Evolutionary conservation across 2,113 vertebrate species (phyloP).

Genomic region (Polyodon spathula): DNA sequence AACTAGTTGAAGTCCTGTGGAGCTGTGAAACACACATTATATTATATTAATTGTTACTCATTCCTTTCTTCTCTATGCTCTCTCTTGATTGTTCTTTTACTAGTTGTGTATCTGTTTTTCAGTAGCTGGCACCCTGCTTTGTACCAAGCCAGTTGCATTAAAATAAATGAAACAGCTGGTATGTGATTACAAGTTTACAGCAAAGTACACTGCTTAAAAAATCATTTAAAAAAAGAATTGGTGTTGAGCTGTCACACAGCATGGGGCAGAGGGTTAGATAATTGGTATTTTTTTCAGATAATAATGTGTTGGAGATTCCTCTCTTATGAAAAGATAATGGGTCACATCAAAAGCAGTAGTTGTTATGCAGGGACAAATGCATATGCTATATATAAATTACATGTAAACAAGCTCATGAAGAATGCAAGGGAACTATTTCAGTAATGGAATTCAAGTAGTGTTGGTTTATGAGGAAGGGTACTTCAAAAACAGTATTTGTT

Average conservation of each 20-base stretch:
- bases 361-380: slow-evolving; percentile 6
- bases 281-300: slow-evolving; percentile 45
- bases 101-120: slow-evolving; percentile 56
- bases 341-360: slow-evolving; percentile 9
- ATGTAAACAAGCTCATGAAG: neutral
- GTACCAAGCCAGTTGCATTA: slow-evolving; percentile 43
- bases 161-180: slow-evolving; percentile 65
- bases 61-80: slow-evolving; percentile 39
- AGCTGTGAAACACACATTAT: slow-evolving; percentile 48
- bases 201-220: slow-evolving; percentile 48
- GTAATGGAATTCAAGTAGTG: neutral
- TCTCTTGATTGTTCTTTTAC: slow-evolving; percentile 56
- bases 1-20: slow-evolving; percentile 48
- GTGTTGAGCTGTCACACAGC: slow-evolving; percentile 48
- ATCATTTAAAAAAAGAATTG: slow-evolving; percentile 41
- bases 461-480: too few relatives aligned
- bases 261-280: slow-evolving; percentile 48
- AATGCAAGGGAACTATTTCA: neutral
- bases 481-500: neutral
- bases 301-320: slow-evolving; percentile 36
- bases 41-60: slow-evolving; percentile 44
- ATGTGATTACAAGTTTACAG: slow-evolving; percentile 57
- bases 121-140: slow-evolving; percentile 72
- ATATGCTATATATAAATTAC: slow-evolving; percentile 3
- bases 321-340: slow-evolving; percentile 37